Conservation (phyloP, 2,888 invertebrate species). For the Chydorus sphaericus region DNA sequence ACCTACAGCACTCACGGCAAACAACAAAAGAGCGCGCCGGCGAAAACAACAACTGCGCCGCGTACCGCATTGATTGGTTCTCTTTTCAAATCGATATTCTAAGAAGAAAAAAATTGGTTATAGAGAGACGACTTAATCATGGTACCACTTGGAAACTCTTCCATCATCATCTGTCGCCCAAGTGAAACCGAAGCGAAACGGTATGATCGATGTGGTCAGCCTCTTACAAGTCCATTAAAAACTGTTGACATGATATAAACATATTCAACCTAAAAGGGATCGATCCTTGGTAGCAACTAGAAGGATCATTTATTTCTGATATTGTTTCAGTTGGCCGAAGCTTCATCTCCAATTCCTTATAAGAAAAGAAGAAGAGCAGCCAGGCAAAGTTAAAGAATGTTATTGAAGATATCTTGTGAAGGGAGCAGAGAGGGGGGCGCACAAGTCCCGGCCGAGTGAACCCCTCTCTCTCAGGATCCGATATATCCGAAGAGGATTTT, state of each 20-base stretch:
- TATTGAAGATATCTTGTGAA: background rate
- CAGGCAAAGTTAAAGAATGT: background rate
- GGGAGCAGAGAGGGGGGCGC: background rate
- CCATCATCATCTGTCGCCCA: background rate
- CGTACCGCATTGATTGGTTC: too few relatives aligned
- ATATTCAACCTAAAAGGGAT: background rate
- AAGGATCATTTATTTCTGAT: background rate
- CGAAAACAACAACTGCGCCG: too few relatives aligned
- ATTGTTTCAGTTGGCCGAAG: constrained; percentile 3
- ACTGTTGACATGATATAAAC: background rate
- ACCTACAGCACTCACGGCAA: background rate
- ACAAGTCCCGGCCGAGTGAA: constrained; percentile 4
- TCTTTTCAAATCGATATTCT: too few relatives aligned
- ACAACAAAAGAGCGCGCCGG: constrained; percentile 1
- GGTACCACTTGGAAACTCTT: background rate
- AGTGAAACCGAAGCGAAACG: constrained; percentile 5
- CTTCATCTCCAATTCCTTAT: background rate
- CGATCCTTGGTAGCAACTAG: background rate
- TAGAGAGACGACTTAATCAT: too few relatives aligned
- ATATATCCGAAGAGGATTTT: constrained; percentile 8
- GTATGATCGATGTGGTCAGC: background rate
- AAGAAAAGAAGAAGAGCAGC: background rate
- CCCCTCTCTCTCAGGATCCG: background rate
- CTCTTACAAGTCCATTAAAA: background rate
- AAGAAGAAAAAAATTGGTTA: too few relatives aligned